Evolutionary conservation across 2,113 vertebrate genomes (phyloP).

Genomic region (Ceuthmochares aereus): DNA sequence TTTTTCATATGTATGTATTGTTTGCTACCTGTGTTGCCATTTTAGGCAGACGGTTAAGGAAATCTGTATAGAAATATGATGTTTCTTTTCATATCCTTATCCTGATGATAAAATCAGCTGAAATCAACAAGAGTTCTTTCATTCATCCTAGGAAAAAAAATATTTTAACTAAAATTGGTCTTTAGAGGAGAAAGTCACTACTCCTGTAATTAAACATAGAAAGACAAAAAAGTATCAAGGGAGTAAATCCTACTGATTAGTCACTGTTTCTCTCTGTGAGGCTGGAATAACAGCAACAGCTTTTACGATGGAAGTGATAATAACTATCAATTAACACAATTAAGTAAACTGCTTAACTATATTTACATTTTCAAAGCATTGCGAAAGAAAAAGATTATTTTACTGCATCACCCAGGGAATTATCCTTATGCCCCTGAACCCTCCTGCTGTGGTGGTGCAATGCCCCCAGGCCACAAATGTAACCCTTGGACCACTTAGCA

Average conservation of each 20-base stretch:
- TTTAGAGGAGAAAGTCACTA: neutral
- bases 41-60: neutral
- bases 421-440: neutral
- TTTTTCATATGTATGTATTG: neutral
- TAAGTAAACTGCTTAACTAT: too few species aligned
- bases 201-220: neutral
- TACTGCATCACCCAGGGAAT: neutral
- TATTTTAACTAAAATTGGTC: neutral
- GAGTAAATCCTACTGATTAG: neutral
- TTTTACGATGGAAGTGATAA: neutral
- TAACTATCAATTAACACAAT: neutral
- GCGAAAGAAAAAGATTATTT: neutral
- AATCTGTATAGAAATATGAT: neutral
- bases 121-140: neutral
- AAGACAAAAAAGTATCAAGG: neutral
- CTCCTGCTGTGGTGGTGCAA: too few species aligned
- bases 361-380: too few species aligned
- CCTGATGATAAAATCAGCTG: neutral
- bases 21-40: neutral
- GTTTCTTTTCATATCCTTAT: neutral
- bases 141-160: neutral
- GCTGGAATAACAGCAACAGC: neutral
- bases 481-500: too few species aligned
- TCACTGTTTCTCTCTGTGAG: neutral
- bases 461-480: too few species aligned